Percentiles rank a stretch among this genome's conserved stretches.
These are phyloP conservation scores for Mythimna pallens DNA, from an alignment of 2,888 invertebrate species.

Conservation along the genomic window DNA sequence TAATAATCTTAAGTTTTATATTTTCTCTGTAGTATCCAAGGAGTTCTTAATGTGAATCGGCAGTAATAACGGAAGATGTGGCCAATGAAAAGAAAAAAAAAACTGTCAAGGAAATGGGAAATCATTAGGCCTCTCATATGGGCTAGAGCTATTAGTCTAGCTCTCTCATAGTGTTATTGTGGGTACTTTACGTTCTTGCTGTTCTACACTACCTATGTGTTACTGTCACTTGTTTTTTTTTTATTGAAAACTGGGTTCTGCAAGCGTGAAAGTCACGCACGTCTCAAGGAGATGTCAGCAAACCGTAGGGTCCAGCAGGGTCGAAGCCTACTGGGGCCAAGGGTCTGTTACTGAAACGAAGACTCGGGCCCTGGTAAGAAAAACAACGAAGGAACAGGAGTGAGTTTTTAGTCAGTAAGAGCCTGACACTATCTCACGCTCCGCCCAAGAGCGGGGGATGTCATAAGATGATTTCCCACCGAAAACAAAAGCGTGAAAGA, in stretches of 20 bases:
- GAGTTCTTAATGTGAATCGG: background rate
- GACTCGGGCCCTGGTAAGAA: too few relatives aligned
- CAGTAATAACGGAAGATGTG: conserved; percentile 31
- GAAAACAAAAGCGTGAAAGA: background rate
- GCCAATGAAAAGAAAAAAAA: conserved; percentile 27
- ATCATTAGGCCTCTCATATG: conserved; percentile 44
- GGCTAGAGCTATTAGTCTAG: conserved; percentile 40
- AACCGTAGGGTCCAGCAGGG: too few relatives aligned
- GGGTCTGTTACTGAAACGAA: too few relatives aligned
- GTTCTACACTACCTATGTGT: background rate
- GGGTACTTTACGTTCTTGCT: conserved; percentile 30
- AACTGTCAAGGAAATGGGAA: conserved; percentile 47
- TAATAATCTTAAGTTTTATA: conserved; percentile 12
- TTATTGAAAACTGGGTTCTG: background rate
- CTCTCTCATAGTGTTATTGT: conserved; percentile 37
- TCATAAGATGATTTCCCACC: too few relatives aligned
- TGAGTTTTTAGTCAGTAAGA: too few relatives aligned
- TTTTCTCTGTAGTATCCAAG: conserved; percentile 33
- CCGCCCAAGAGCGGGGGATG: too few relatives aligned
- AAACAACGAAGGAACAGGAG: too few relatives aligned
- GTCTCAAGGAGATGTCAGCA: too few relatives aligned
- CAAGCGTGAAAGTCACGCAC: background rate
- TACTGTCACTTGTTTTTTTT: conserved; percentile 12
- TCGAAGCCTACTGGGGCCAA: too few relatives aligned
- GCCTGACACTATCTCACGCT: too few relatives aligned